phyloP scores from a whole-genome alignment of 2,113 vertebrate genomes.

The Salvelinus fontinalis region DNA sequence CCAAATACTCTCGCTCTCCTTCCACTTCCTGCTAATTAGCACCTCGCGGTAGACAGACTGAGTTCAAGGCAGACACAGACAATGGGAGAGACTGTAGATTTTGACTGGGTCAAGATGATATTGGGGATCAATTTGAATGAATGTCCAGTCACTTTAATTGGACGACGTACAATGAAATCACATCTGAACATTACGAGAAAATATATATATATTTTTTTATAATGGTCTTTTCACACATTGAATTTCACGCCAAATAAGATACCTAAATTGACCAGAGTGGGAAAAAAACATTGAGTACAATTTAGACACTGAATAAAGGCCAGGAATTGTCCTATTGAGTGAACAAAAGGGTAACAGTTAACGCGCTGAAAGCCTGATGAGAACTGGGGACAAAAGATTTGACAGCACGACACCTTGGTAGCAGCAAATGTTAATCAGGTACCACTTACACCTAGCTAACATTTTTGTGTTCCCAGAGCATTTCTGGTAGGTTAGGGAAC shows the following conservation, averaged over 20 bases:
- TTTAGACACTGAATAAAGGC: no score
- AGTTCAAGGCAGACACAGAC: constrained; percentile 22
- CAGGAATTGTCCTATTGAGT: neutral
- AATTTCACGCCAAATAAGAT: no score
- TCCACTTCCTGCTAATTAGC: constrained; percentile 32
- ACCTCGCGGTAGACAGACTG: constrained; percentile 21
- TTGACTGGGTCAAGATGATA: constrained; percentile 2
- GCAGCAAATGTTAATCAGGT: no score
- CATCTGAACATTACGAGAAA: no score
- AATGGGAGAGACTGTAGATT: constrained; percentile 14
- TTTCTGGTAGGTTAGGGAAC: no score
- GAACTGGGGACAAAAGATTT: neutral
- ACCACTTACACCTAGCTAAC: no score
- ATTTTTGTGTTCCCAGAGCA: no score
- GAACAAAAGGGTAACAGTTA: neutral
- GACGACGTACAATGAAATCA: neutral
- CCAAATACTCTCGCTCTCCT: constrained; percentile 24
- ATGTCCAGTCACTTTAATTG: neutral
- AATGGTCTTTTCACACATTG: no score
- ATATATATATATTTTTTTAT: no score
- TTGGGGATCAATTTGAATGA: neutral
- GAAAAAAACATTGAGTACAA: no score
- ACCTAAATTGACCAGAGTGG: no score
- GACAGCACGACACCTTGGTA: no score
- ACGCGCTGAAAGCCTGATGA: neutral